Percentiles rank a stretch among this genome's conserved stretches.
Evolutionary conservation across 2,797 vertebrate genomes (phyloP).

Genomic region (Phyllotis vaccarum): DNA sequence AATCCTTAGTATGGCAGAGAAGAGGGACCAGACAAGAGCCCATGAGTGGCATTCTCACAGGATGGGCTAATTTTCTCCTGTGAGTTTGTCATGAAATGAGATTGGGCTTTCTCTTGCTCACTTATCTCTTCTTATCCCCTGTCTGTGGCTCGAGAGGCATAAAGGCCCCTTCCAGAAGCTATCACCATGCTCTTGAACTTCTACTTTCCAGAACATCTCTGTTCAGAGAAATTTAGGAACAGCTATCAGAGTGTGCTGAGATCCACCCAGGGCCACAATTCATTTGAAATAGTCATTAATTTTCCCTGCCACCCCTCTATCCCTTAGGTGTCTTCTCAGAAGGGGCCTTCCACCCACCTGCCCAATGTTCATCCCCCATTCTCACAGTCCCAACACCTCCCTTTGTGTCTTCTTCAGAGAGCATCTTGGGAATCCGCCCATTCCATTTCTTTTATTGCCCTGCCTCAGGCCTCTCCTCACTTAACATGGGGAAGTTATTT

Average conservation of each 20-base stretch:
- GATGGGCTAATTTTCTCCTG: neutral
- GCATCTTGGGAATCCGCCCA: fast-evolving
- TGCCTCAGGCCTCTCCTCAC: neutral
- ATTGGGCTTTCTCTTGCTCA: neutral
- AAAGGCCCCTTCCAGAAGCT: neutral
- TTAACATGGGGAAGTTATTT: neutral
- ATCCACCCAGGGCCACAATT: neutral
- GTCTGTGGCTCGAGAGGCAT: neutral
- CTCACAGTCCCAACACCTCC: neutral
- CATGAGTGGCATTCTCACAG: neutral
- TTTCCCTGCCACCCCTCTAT: no score
- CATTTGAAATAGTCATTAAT: neutral
- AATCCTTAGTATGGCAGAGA: neutral
- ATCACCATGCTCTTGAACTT: neutral
- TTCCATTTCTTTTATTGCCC: neutral
- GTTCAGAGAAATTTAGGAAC: neutral
- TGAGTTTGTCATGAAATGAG: neutral
- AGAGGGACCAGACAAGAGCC: neutral
- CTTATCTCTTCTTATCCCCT: neutral
- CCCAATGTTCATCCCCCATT: neutral
- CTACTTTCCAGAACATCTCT: neutral
- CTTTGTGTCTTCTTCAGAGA: neutral
- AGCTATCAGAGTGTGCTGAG: neutral
- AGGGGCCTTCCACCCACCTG: neutral
- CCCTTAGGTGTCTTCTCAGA: neutral